Conservation (phyloP, 2,113 vertebrate species). For the Motacilla tschutschensis region DNA sequence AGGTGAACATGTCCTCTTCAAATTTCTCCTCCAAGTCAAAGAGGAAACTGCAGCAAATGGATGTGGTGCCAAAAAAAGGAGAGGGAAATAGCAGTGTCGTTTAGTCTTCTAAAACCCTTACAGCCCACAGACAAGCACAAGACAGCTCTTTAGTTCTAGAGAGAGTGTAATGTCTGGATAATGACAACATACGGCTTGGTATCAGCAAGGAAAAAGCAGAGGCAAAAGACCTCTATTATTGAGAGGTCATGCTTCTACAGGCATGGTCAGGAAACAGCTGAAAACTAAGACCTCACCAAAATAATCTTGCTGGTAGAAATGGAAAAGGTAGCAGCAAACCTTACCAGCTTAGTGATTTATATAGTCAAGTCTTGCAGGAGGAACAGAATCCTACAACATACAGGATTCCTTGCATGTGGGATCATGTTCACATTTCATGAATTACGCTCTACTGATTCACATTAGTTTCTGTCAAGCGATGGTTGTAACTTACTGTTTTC, state of each 20-base stretch:
- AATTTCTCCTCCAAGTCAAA: conserved; percentile 90
- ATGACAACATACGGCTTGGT: neutral
- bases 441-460: neutral
- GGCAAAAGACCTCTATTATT: neutral
- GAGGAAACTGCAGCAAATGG: conserved; percentile 79
- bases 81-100: neutral
- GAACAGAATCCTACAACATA: neutral
- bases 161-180: neutral
- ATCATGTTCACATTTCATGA: conserved; percentile 24
- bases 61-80: neutral
- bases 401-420: conserved; percentile 11
- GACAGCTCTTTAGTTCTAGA: neutral
- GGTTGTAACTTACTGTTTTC: neutral
- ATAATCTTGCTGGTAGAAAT: neutral
- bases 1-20: conserved; percentile 84
- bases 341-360: neutral
- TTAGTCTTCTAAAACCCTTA: neutral
- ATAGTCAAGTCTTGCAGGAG: neutral
- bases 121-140: neutral
- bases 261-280: neutral
- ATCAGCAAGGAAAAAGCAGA: neutral
- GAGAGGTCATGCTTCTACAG: neutral
- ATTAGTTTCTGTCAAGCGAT: conserved; percentile 5
- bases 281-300: neutral
- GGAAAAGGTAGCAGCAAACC: neutral